Base-by-base conservation (phyloP, 2,113 vertebrate genomes). In the Xyrauchen texanus region DNA sequence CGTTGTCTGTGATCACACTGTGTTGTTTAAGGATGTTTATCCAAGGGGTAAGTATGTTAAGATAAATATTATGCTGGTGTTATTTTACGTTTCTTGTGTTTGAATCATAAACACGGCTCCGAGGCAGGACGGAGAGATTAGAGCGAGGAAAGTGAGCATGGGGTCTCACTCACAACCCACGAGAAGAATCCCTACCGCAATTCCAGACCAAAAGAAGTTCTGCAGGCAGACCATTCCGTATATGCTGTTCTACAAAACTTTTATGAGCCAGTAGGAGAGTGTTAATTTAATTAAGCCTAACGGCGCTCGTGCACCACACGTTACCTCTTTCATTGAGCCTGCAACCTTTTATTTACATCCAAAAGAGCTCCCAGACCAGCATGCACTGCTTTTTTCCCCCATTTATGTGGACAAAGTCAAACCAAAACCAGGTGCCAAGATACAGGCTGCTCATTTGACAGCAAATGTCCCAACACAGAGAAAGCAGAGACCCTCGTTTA, bases 21-120 rank as follows among this genome's bases (percentile, higher is more conserved):
- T 61, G 13, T 88, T 91, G 92, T 91, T 86, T 49, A 81, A 90
- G 89, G 86, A 91, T 93, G 91, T 93, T 92, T 92, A 89, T 86
- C 84, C 84, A 89, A 83, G 82, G 87, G 74, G 86, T 91, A 88
- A 90, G 90, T 88, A 89, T 90, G 88, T 88, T 87, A 86, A 87
- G 84, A 85, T 91, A 89, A 92, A 93, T 92, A 93, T 91, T 92
- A 90, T 92, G 86, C 86, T 90, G 90, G 89, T 92, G 86, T 91
- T 92, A 87, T 74, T 89, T 92, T 90, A 90, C 91, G 89, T 89
- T 89, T 90, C 87, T 91, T 89, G 86, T 90, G 81, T 87, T 87
- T 84, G 72, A 82, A 89, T 84, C 80, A 86, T 86, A 92, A 91
- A 93, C 90, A 92, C 62, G 55, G 80, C 78, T 81, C 74, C 2